These are phyloP conservation scores for Melieria omissa DNA, from an alignment of 2,888 invertebrate species.

Conservation along the genomic window DNA sequence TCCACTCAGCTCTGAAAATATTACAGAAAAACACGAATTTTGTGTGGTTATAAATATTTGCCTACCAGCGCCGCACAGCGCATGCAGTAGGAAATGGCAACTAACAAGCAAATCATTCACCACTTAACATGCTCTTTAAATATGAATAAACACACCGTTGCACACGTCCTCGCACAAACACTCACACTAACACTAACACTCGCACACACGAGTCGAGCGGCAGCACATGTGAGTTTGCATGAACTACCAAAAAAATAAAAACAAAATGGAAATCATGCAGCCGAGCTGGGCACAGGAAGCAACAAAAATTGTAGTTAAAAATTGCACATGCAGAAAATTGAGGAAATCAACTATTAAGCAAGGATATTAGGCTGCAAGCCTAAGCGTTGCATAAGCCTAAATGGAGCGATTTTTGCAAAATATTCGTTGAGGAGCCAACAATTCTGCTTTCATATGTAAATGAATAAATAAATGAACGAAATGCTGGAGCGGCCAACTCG, in stretches of 20 bases:
- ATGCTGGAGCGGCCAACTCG: no score
- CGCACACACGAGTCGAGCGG: slow-evolving; percentile 6
- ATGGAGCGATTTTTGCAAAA: no score
- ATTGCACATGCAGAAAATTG: slow-evolving; percentile 48
- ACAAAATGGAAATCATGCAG: slow-evolving; percentile 20
- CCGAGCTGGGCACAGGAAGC: slow-evolving; percentile 20
- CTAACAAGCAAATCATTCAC: slow-evolving; percentile 44
- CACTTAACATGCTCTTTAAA: slow-evolving; percentile 45
- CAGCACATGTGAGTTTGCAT: slow-evolving; percentile 21
- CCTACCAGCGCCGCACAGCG: no score
- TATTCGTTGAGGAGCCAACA: no score
- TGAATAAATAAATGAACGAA: no score
- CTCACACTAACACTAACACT: neutral
- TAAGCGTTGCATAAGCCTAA: no score
- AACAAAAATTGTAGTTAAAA: slow-evolving; percentile 36
- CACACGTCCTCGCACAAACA: slow-evolving; percentile 16
- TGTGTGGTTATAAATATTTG: no score
- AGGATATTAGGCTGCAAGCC: slow-evolving; percentile 36
- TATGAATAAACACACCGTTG: slow-evolving; percentile 42
- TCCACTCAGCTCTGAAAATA: no score
- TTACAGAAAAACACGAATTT: no score
- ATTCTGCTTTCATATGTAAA: no score
- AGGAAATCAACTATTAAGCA: slow-evolving; percentile 48
- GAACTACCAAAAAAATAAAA: slow-evolving; percentile 2
- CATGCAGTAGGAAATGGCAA: no score